phyloP scores from a whole-genome alignment of 2,113 vertebrate genomes.

The Pholis gunnellus region DNA sequence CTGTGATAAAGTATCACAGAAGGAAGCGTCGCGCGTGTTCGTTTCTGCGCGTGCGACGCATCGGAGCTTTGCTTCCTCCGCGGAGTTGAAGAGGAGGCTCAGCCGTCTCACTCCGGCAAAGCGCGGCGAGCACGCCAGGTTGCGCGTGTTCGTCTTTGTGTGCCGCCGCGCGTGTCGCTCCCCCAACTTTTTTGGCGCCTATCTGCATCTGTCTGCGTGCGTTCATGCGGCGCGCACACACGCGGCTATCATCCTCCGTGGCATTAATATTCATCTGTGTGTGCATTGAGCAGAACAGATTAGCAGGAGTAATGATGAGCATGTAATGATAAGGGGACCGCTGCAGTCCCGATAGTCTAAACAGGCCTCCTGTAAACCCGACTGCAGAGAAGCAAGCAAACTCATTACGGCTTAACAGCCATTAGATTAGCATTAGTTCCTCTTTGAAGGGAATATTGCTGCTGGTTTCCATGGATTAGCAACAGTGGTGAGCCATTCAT shows the following conservation, averaged over 20 bases:
- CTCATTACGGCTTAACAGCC: slow-evolving; percentile 80
- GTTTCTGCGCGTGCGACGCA: slow-evolving; percentile 42
- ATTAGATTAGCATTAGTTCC: slow-evolving; percentile 80
- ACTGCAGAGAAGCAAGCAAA: slow-evolving; percentile 70
- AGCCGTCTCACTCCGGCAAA: slow-evolving; percentile 61
- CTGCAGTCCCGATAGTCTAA: slow-evolving; percentile 72
- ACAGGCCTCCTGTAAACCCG: slow-evolving; percentile 73
- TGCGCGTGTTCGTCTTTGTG: slow-evolving; percentile 52
- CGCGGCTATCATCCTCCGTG: slow-evolving; percentile 71
- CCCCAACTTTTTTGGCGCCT: slow-evolving; percentile 48
- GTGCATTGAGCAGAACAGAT: slow-evolving; percentile 81
- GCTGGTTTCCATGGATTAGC: slow-evolving; percentile 67
- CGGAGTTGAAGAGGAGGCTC: slow-evolving; percentile 56
- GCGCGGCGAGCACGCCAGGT: slow-evolving; percentile 27
- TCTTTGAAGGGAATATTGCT: slow-evolving; percentile 73
- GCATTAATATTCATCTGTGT: slow-evolving; percentile 81
- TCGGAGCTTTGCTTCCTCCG: slow-evolving; percentile 45
- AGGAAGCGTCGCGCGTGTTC: slow-evolving; percentile 21
- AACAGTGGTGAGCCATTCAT: slow-evolving; percentile 44
- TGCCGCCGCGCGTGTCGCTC: slow-evolving; percentile 8
- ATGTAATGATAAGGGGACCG: slow-evolving; percentile 80
- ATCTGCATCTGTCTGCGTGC: slow-evolving; percentile 69
- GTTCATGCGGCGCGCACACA: slow-evolving; percentile 49
- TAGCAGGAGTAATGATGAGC: slow-evolving; percentile 81
- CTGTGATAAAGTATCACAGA: slow-evolving; percentile 58